A percentile compares a stretch with the other conserved stretches of the same genome.
Evolutionary conservation across 1,140 invertebrate species (phyloP).

Genomic region (Drosophila guanche): DNA sequence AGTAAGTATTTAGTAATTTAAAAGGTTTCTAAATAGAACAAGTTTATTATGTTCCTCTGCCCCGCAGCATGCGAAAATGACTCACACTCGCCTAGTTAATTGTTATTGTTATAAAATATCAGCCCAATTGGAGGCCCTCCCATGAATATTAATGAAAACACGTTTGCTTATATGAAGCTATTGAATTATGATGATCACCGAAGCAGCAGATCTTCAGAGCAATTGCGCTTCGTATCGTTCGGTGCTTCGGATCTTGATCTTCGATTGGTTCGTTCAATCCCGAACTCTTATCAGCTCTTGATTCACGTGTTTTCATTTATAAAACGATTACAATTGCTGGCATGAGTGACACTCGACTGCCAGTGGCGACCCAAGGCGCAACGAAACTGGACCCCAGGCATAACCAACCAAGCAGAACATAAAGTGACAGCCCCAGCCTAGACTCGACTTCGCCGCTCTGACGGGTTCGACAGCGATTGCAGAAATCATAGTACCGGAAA

Average conservation of each 20-base stretch:
- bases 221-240: neutral
- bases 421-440: slow-evolving; percentile 8
- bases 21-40: slow-evolving; percentile 6
- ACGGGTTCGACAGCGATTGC: slow-evolving; percentile 16
- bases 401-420: slow-evolving; percentile 31
- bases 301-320: slow-evolving; percentile 75
- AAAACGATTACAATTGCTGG: slow-evolving; percentile 61
- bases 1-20: slow-evolving; percentile 9
- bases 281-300: slow-evolving; percentile 52
- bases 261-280: neutral
- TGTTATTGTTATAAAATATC: slow-evolving; percentile 7
- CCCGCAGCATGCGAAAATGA: slow-evolving; percentile 5
- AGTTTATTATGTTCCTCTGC: slow-evolving; percentile 20
- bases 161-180: neutral
- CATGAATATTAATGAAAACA: slow-evolving; percentile 34
- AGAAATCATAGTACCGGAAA: slow-evolving; percentile 20
- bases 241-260: slow-evolving; percentile 12
- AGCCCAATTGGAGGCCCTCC: slow-evolving; percentile 12
- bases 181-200: no score
- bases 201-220: no score
- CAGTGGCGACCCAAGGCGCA: slow-evolving; percentile 41
- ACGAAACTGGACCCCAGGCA: slow-evolving; percentile 1
- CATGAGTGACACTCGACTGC: slow-evolving; percentile 61
- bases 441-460: slow-evolving; percentile 33
- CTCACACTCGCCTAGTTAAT: slow-evolving; percentile 3